Evolutionary conservation across 2,888 invertebrate species (phyloP), one percentile per base, ranked within the genome.

Genomic region (Parelbella ahira): DNA sequence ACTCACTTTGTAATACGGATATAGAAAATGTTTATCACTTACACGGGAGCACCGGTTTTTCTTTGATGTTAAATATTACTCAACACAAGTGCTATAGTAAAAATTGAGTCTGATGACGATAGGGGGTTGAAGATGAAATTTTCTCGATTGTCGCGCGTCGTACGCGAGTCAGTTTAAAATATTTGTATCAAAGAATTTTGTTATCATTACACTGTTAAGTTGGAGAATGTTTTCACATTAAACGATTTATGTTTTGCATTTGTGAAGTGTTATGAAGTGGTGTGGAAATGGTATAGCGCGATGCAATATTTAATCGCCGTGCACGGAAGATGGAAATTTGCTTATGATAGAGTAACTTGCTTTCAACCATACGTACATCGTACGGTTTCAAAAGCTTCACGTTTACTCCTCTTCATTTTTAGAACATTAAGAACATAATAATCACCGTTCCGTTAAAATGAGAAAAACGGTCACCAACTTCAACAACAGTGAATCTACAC

Each of bases 1-100:
- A 21, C 24, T 27, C 41, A 33, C 33, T 41, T 37, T 34, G 34
- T 19, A 19, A 7, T 6, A 8, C 37, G 29, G 42, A 36, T 42
- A 42, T 42, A 42, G 29, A 36, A 28, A 42, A 42, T 36, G 34
- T 33, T 41, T 41, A 36, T 42, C 42, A 24, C 42, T 36, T 15
- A 2, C 28, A 34, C 13, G 10, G 21, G 34, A 20, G 41, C 20
- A 4, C 21, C 3, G 24, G 19, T 30, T 28, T n/a, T 34, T 42
- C 42, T 42, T 42, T 42, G 42, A 42, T 42, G 28, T 42, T 23
- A 42, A 42, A 42, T 42, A 42, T 36, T 39, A 39, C 39, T 39
- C 27, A 23, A 23, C 11, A 42, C 33, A 21, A 42, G 42, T 8
- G 42, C 34, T 28, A 15, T 42, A 42, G 34, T 28, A 34, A 28